Base-by-base conservation (phyloP, 2,113 vertebrate species). In the Lepus europaeus region DNA sequence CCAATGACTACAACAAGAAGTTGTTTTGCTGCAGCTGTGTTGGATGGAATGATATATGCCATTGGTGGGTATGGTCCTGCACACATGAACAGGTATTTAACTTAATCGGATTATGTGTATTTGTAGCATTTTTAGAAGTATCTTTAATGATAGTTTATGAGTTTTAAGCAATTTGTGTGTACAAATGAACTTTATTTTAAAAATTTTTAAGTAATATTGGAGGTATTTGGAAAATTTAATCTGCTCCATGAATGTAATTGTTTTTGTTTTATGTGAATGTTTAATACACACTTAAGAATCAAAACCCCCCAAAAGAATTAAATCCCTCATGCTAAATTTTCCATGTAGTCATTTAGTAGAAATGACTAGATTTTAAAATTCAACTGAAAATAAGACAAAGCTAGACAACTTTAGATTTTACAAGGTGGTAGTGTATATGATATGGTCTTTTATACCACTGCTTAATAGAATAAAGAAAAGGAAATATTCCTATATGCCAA, bases 1-100 rank as follows among this genome's bases (percentile, higher is more conserved):
- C 99, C 99, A 0, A 99, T 99, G 99, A 99, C 98, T 25, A 99
- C 99, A 92, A 99, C 99, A 0, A 98, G 99, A 64, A 99, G 99
- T 93, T 99, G 99, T 96, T 99, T 99, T 83, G 99, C 99, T 9
- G 99, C 99, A 0, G 99, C 99, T 0, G 99, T 99, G 68, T 96
- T 99, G 93, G 99, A 99, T 8, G 99, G 99, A 27, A 99, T 99
- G 99, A 98, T 99, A 56, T 99, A 99, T 0, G 99, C 99, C 95
- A 99, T 99, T 3, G 99, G 99, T 17, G 99, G 99, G 0, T 99
- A 99, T 0, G 99, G 99, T 0, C 99, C 99, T 4, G 99, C 99
- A 14, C 99, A 99, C 78, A 99, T 99, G 99, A 99, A 99, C 99
- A 99, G 99, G 99, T 99, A 98, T 1, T 56, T 29, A 77, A 74